Conservation (phyloP, 2,113 vertebrate species). For the Gobio gobio region DNA sequence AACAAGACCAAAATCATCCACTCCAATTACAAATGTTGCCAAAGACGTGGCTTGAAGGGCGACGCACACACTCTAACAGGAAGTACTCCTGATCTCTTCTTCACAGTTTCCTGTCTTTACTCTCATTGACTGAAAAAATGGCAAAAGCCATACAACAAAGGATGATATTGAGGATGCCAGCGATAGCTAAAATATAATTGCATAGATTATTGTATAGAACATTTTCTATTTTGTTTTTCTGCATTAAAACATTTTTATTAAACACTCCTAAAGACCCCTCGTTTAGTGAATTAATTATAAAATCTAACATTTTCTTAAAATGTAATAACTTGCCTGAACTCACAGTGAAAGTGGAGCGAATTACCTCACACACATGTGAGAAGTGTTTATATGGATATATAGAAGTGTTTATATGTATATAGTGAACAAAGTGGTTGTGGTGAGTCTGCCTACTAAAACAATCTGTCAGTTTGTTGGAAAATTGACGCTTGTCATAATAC, state of each 20-base stretch:
- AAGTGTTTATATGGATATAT: slow-evolving; percentile 26
- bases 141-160: too few relatives aligned
- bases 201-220: background rate
- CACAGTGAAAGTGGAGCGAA: slow-evolving; percentile 8
- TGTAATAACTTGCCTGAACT: slow-evolving; percentile 33
- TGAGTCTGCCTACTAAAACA: slow-evolving; percentile 3
- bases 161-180: background rate
- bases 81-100: background rate
- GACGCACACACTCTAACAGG: background rate
- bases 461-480: slow-evolving; percentile 34
- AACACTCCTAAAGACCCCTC: background rate
- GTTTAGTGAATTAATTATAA: background rate
- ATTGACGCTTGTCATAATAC: slow-evolving; percentile 32
- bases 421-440: slow-evolving; percentile 3
- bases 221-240: background rate
- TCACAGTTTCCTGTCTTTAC: background rate
- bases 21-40: background rate
- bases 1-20: slow-evolving; percentile 1
- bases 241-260: too few relatives aligned
- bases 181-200: background rate
- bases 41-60: background rate
- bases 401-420: slow-evolving; percentile 18
- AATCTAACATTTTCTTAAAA: slow-evolving; percentile 9
- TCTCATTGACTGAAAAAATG: background rate
- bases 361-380: background rate